Conservation (phyloP, 2,797 vertebrate genomes). For the Cichlasoma orientale region DNA sequence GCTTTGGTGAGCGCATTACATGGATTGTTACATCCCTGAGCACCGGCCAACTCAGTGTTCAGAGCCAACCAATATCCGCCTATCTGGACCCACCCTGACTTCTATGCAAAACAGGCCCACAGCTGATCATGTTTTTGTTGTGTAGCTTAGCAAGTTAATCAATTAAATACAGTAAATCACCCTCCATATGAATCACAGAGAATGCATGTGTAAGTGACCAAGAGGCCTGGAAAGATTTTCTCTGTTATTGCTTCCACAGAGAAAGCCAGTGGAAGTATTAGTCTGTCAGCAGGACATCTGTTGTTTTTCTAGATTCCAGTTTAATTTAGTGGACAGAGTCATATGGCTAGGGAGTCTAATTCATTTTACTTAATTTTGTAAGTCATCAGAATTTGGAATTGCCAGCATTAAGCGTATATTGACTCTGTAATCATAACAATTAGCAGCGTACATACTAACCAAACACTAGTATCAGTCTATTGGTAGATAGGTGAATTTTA, state of each 20-base stretch:
- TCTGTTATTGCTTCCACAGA: conserved; percentile 14
- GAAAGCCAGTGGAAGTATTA: conserved; percentile 10
- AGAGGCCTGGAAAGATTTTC: conserved; percentile 19
- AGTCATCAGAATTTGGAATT: conserved; percentile 12
- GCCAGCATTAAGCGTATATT: background rate
- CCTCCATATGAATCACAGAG: conserved; percentile 26
- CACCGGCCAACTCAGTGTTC: conserved; percentile 36
- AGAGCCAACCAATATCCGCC: conserved; percentile 49
- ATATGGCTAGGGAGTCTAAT: background rate
- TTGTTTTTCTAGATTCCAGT: background rate
- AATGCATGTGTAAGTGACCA: conserved; percentile 11
- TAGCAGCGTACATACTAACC: background rate
- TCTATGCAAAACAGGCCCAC: conserved; percentile 10
- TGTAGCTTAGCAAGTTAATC: conserved; percentile 21
- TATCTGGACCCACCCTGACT: conserved; percentile 33
- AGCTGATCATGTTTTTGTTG: conserved; percentile 16
- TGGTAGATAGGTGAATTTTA: too few species aligned
- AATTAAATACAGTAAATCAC: conserved; percentile 21
- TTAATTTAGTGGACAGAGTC: conserved; percentile 18
- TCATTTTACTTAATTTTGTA: conserved; percentile 8
- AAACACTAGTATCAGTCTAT: too few species aligned
- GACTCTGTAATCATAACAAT: conserved; percentile 17
- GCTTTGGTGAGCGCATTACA: conserved; percentile 63
- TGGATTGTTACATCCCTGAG: conserved; percentile 59
- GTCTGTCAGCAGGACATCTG: conserved; percentile 39